These are phyloP conservation scores for Acanthisitta chloris DNA, from an alignment of 2,113 vertebrate species.

Conservation along the genomic window DNA sequence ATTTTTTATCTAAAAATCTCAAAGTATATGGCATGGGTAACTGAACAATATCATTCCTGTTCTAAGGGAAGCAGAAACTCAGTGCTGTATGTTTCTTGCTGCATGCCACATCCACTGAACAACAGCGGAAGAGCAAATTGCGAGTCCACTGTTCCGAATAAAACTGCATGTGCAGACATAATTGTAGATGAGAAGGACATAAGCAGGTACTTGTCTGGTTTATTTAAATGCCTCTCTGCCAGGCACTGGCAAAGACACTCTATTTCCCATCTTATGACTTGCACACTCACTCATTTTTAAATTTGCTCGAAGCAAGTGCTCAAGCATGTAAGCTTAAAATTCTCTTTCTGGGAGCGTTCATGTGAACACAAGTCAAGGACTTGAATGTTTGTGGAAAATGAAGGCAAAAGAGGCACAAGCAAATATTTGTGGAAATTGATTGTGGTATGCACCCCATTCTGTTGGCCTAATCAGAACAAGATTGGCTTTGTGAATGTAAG, in stretches of 20 bases:
- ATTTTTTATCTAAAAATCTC: background rate
- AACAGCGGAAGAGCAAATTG: background rate
- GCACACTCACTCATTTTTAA: constrained; percentile 28
- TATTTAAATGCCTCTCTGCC: constrained; percentile 4
- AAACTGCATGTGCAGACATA: background rate
- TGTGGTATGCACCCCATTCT: background rate
- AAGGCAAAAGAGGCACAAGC: background rate
- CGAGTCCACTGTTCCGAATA: background rate
- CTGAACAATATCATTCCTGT: background rate
- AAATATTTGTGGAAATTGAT: constrained; percentile 25
- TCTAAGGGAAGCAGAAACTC: background rate
- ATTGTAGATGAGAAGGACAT: background rate
- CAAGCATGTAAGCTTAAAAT: constrained; percentile 43
- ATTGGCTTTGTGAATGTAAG: background rate
- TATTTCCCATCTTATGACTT: background rate
- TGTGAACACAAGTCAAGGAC: constrained; percentile 30
- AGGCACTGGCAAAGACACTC: background rate
- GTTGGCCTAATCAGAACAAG: background rate
- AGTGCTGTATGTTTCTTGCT: background rate
- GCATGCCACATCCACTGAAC: background rate
- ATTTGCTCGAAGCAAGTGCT: constrained; percentile 44
- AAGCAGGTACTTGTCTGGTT: background rate
- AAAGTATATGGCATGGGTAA: background rate
- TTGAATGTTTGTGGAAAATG: constrained; percentile 11
- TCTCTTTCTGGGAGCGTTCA: constrained; percentile 21